phyloP scores from a whole-genome alignment of 2,888 invertebrate species.

The Lycia hirtaria region DNA sequence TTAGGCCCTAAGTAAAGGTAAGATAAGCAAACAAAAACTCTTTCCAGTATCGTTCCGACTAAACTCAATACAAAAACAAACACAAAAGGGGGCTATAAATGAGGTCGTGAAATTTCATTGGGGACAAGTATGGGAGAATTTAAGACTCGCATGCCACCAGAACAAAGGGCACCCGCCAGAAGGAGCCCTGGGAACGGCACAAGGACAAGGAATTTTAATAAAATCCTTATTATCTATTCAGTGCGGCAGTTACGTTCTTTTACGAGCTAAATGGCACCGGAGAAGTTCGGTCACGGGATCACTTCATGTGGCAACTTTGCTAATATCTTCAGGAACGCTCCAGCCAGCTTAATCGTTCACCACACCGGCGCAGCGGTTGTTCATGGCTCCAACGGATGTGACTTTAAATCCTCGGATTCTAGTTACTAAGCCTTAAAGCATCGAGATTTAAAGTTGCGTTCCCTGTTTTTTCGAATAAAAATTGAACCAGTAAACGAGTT shows the following conservation, averaged over 20 bases:
- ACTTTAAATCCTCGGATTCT: slow-evolving; percentile 31
- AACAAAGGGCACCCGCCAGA: slow-evolving; percentile 66
- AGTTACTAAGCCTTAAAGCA: slow-evolving; percentile 23
- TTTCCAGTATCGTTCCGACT: slow-evolving; percentile 49
- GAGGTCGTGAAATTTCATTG: slow-evolving; percentile 67
- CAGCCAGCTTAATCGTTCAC: slow-evolving; percentile 61
- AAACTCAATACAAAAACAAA: slow-evolving; percentile 56
- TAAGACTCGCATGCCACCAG: slow-evolving; percentile 66
- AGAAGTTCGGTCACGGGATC: slow-evolving; percentile 65
- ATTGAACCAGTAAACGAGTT: slow-evolving; percentile 11
- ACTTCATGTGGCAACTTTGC: slow-evolving; percentile 66
- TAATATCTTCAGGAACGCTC: slow-evolving; percentile 68
- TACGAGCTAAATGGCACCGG: slow-evolving; percentile 70
- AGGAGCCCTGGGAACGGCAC: slow-evolving; percentile 64
- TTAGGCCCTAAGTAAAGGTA: slow-evolving; percentile 39
- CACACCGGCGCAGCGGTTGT: slow-evolving; percentile 51
- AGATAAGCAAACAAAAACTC: slow-evolving; percentile 47
- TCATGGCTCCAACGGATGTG: slow-evolving; percentile 46
- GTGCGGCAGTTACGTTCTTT: slow-evolving; percentile 77
- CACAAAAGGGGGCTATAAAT: slow-evolving; percentile 60
- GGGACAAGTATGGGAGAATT: slow-evolving; percentile 59
- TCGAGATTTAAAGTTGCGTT: slow-evolving; percentile 16
- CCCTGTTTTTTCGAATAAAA: slow-evolving; percentile 22
- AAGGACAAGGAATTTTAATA: slow-evolving; percentile 83
- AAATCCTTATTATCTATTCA: slow-evolving; percentile 83